Percentiles rank a stretch among this genome's conserved stretches.
Evolutionary conservation across 2,113 vertebrate species (phyloP).

Genomic region (Hemibagrus wyckioides): DNA sequence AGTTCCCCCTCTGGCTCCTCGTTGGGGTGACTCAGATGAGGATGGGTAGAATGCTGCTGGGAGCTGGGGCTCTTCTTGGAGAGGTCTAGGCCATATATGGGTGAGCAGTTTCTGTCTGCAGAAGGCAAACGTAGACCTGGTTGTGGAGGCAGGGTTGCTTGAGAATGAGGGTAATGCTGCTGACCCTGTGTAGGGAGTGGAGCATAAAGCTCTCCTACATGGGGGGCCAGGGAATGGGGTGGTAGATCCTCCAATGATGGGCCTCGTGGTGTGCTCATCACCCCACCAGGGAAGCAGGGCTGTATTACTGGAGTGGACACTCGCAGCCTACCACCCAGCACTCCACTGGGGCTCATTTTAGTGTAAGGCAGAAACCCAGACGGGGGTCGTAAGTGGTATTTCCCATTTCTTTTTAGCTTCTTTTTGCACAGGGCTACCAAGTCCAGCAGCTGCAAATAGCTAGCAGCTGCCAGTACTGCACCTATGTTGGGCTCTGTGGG

Average conservation of each 20-base stretch:
- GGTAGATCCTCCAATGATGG: constrained; percentile 75
- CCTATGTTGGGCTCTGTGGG: constrained; percentile 84
- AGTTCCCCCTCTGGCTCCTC: constrained; percentile 71
- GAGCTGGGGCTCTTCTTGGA: constrained; percentile 94
- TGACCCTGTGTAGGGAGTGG: constrained; percentile 78
- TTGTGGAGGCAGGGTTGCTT: constrained; percentile 76
- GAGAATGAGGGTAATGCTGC: constrained; percentile 76
- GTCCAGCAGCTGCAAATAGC: constrained; percentile 96
- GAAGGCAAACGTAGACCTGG: constrained; percentile 67
- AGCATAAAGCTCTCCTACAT: constrained; percentile 88
- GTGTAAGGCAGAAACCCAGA: constrained; percentile 82
- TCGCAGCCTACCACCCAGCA: constrained; percentile 77
- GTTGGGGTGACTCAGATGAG: constrained; percentile 74
- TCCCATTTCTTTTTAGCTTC: constrained; percentile 89
- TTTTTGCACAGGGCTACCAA: constrained; percentile 96
- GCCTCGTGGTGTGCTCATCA: constrained; percentile 67
- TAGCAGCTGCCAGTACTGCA: constrained; percentile 91
- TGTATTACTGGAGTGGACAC: constrained; percentile 92
- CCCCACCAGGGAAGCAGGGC: constrained; percentile 80
- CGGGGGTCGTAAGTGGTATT: constrained; percentile 85
- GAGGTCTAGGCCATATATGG: constrained; percentile 91
- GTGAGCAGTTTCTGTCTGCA: constrained; percentile 85
- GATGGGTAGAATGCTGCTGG: constrained; percentile 67
- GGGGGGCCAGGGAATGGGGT: constrained; percentile 79
- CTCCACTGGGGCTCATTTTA: constrained; percentile 71